Evolutionary conservation across 64 coral and sea anemone genomes (phyloP), one percentile per base, ranked within the genome.

Genomic region (Montipora efflorescens): DNA sequence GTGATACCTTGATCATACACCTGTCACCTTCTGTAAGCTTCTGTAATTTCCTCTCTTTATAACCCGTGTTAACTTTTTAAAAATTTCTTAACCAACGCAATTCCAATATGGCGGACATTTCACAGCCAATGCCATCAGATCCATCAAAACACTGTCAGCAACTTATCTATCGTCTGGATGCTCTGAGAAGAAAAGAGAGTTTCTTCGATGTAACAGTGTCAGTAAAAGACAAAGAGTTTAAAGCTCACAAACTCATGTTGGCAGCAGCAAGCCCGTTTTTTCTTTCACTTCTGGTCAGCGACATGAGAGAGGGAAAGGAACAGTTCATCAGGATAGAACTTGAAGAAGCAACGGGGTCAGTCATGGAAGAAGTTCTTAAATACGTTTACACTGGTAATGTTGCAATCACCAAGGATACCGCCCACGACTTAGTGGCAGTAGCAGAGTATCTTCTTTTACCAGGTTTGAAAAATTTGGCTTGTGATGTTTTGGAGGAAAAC

Each of bases 311-410:
- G 9, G 23, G 79, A 7, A 61, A 59, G 7, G 9, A 61, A 61
- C 18, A 81, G 1, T 25, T 59, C 7, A 81, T 81, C 23, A 81
- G 13, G 28, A 61, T 81, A 81, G 53, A 81, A 10, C 51, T 59
- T 59, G 53, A 81, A 59, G 49, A 61, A 22, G 79, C 53, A 81
- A 81, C 79, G 22, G n/a, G 19, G 19, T 58, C 79, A 28, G 11
- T 81, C 4, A 81, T 81, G 53, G 79, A 62, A 81, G 79, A 59
- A 8, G 51, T 62, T n/a, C 52, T 81, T 11, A 52, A 21, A 52
- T 81, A 44, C 51, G 12, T 81, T 81, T 81, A 81, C 79, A 81
- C 79, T 36, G 53, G 79, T 23, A 61, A 81, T 44, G 53, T 81
- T 81, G 58, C 21, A 23, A 10, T 81, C 19, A 81, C 79, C 2